Evolutionary conservation across 1,140 invertebrate species (phyloP).

Genomic region (Coboldia fuscipes): DNA sequence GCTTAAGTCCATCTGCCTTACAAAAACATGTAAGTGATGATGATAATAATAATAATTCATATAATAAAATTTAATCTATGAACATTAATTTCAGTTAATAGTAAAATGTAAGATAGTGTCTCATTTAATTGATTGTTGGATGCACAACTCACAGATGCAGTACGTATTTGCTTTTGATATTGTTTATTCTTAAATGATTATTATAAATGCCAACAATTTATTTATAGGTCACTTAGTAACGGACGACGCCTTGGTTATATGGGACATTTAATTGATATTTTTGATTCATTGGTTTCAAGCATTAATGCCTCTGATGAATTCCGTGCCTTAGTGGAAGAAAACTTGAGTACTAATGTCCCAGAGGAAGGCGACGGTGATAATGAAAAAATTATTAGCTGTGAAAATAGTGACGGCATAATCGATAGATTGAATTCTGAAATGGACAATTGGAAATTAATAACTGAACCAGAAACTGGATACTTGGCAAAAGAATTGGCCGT

Average conservation of each 20-base stretch:
- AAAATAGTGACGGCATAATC: too few species aligned
- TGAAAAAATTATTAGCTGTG: too few species aligned
- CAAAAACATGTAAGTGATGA: constrained; percentile 14
- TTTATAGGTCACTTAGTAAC: background rate
- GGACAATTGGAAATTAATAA: too few species aligned
- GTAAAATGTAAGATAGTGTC: constrained; percentile 38
- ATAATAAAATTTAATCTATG: constrained; percentile 2
- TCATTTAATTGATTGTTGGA: constrained; percentile 41
- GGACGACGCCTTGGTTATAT: constrained; percentile 42
- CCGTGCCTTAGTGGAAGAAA: constrained; percentile 17
- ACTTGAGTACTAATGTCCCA: too few species aligned
- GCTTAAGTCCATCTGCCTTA: constrained; percentile 14
- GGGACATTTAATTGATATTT: constrained; percentile 53
- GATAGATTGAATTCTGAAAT: too few species aligned
- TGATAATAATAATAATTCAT: background rate
- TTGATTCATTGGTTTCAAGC: constrained; percentile 14
- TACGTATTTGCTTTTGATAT: constrained; percentile 20
- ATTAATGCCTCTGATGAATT: constrained; percentile 19
- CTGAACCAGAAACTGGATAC: too few species aligned
- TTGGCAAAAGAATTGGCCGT: too few species aligned
- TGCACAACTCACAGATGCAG: constrained; percentile 32
- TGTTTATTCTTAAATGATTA: background rate
- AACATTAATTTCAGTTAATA: constrained; percentile 33
- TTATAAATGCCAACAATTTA: background rate
- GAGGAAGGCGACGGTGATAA: too few species aligned